phyloP scores from a whole-genome alignment of 2,113 vertebrate species.

The Anolis sagrei region DNA sequence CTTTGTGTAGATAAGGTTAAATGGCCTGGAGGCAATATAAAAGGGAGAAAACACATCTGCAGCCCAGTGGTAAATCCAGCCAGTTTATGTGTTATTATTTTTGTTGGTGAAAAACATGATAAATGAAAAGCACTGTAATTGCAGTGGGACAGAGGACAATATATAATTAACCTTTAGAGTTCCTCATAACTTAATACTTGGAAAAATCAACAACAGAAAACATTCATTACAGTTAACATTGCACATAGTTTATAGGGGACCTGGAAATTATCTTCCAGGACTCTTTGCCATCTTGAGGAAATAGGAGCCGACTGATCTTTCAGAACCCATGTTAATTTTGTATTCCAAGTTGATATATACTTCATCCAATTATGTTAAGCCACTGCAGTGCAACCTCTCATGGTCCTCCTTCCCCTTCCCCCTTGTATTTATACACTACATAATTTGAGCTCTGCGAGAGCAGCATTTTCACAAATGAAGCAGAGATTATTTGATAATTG shows the following conservation, averaged over 20 bases:
- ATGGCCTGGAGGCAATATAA: conserved; percentile 50
- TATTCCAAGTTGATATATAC: not conserved
- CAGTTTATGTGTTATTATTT: conserved; percentile 34
- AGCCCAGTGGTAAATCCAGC: conserved; percentile 26
- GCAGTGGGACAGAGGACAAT: conserved; percentile 42
- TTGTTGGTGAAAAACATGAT: conserved; percentile 32
- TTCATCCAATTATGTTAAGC: not conserved
- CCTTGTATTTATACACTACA: too few species aligned
- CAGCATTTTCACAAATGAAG: too few species aligned
- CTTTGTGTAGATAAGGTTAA: conserved; percentile 70
- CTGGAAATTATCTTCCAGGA: conserved; percentile 35
- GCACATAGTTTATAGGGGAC: conserved; percentile 35
- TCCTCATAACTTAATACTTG: not conserved
- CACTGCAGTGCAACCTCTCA: too few species aligned
- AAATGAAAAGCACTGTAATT: conserved; percentile 52
- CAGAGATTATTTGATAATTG: too few species aligned
- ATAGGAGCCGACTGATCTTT: too few species aligned
- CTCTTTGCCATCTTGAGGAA: conserved; percentile 30
- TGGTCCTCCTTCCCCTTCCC: too few species aligned
- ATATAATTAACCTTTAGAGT: conserved; percentile 51
- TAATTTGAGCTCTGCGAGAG: too few species aligned
- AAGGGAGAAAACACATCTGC: conserved; percentile 36
- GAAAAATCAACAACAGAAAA: conserved; percentile 39
- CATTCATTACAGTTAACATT: conserved; percentile 9
- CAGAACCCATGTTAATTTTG: not conserved